Conservation (phyloP, 2,113 vertebrate species). For the Acrocephalus kingi region DNA sequence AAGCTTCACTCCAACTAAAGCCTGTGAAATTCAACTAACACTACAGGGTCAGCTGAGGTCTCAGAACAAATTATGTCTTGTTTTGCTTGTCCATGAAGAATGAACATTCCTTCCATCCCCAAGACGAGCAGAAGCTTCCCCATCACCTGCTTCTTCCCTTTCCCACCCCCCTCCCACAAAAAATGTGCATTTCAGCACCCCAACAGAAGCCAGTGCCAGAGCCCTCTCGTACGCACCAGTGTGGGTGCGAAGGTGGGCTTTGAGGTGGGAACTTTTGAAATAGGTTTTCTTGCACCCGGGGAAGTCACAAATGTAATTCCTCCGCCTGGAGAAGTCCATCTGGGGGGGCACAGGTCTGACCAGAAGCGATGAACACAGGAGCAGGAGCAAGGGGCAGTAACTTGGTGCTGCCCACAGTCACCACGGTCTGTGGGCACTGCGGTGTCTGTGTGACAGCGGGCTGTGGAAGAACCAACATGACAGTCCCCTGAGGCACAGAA, state of each 20-base stretch:
- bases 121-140: background rate
- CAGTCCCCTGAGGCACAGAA: constrained; percentile 84
- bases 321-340: constrained; percentile 89
- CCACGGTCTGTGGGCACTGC: constrained; percentile 66
- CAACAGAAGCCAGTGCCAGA: background rate
- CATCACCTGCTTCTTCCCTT: background rate
- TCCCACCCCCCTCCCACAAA: background rate
- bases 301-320: constrained; percentile 92
- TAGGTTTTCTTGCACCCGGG: constrained; percentile 96
- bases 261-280: constrained; percentile 98
- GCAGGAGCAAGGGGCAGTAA: constrained; percentile 93
- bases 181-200: background rate
- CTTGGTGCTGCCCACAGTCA: constrained; percentile 89
- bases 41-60: constrained; percentile 10
- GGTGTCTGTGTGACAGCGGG: constrained; percentile 74
- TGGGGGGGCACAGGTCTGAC: constrained; percentile 78
- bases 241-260: constrained; percentile 96
- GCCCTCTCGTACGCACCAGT: constrained; percentile 78
- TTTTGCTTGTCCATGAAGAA: background rate
- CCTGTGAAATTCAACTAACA: background rate
- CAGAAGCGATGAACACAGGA: constrained; percentile 85
- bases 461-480: constrained; percentile 95
- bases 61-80: constrained; percentile 46
- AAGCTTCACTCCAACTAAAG: background rate
- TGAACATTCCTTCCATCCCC: background rate